Base-by-base conservation (phyloP, 2,113 vertebrate species). In the Channa argus region DNA sequence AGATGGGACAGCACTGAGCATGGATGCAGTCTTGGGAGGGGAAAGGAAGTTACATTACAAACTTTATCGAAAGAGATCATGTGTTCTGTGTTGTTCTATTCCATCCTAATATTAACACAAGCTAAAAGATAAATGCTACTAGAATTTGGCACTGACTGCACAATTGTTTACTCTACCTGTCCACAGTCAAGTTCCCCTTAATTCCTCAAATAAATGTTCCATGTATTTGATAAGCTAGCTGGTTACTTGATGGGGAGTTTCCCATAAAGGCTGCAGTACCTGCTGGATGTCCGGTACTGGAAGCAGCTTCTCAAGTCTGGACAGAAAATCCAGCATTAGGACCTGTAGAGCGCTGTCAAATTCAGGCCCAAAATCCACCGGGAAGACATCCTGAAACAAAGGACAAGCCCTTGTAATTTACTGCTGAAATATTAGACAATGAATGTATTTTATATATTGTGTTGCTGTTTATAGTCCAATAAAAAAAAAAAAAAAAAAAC, bases 321-420 rank as follows among this genome's bases (percentile, higher is more conserved):
- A 89, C 55, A 96, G 54, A 37, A 95, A 96, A 52, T 96, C 94
- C 69, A 93, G 85, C 79, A 96, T 91, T 2, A 96, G 87, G 73
- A 93, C 90, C 83, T 96, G 94, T 9, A 96, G 86, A 36, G 92
- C 94, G 11, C 37, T n/a, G 74, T 95, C 66, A 39, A 94, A 96
- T 0, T 84, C 67, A 1, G 94, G 92, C 6, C 95, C 95, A 37
- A 96, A 96, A 4, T 95, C 94, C 0, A 83, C 82, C 36, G 92
- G 88, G 47, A 94, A 93, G 10, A 88, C 84, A 64, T 93, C 93
- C 95, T 96, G 65, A 63, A 46, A 66, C 3, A 3, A 2, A 59
- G 45, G 9, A 41, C 4, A 41, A 41, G 6, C 39, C 4, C 39
- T 5, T 4, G 6, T 24, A 24, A 41, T 41, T 41, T 41, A 41